These are phyloP conservation scores for Hedya salicella DNA, from an alignment of 2,888 invertebrate species.

Conservation along the genomic window DNA sequence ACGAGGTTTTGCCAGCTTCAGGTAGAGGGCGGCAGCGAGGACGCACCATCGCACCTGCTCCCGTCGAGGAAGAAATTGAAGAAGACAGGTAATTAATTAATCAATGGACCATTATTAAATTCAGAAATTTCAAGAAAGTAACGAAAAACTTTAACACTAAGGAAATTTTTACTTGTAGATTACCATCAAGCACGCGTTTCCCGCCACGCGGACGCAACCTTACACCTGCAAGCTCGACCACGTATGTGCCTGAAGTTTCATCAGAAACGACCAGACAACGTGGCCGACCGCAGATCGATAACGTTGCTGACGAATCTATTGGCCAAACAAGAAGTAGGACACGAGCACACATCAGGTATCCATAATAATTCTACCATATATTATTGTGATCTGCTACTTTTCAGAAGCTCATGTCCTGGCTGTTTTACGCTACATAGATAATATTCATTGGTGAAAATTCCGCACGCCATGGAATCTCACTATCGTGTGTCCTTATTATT, in stretches of 20 bases:
- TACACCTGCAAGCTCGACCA: conserved; percentile 76
- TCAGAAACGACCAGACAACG: conserved; percentile 75
- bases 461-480: no score
- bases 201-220: conserved; percentile 88
- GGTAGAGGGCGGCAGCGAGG: conserved; percentile 79
- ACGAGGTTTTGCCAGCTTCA: conserved; percentile 86
- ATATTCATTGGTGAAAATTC: no score
- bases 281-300: conserved; percentile 74
- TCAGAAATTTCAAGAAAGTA: no score
- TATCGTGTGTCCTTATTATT: no score
- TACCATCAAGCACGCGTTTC: conserved; percentile 94
- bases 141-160: no score
- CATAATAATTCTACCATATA: conserved; percentile 3
- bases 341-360: conserved; percentile 86
- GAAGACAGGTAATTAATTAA: conserved; percentile 79
- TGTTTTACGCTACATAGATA: no score
- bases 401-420: no score
- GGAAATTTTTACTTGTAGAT: conserved; percentile 66
- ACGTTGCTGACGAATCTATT: conserved; percentile 77
- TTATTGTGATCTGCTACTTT: conserved; percentile 18
- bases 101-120: not conserved
- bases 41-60: conserved; percentile 75
- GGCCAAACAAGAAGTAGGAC: conserved; percentile 82
- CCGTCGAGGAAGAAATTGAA: conserved; percentile 81
- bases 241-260: conserved; percentile 75